Base-by-base conservation (phyloP, 1,140 invertebrate genomes). In the Neodiprion virginianus region DNA sequence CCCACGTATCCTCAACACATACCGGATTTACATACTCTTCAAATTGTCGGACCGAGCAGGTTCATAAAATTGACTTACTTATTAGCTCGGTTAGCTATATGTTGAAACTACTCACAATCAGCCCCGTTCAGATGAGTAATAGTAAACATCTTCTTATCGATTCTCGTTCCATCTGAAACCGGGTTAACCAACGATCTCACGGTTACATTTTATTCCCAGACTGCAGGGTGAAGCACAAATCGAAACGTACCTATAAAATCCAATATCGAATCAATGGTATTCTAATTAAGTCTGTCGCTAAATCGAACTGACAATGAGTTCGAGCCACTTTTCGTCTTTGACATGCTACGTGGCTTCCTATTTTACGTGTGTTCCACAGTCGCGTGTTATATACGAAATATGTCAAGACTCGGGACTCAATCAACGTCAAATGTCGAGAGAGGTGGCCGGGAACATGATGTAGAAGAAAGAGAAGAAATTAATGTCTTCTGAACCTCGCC, bases 21-120 rank as follows among this genome's bases (percentile, higher is more conserved):
- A 61, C n/a, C 53, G 53, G 53, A 61, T 61, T 61, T 61, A 61
- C 53, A 61, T 61, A 61, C 53, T 17, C 53, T 17, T 61, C 53
- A 61, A 61, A 61, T 61, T 61, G 11, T 61, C 53, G n/a, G 53
- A 12, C 53, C 53, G 53, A 61, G n/a, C 53, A 61, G 53, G 53
- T 61, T 61, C 53, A 9, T 61, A 61, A 61, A 61, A 14, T 61
- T 61, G 53, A 61, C 53, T 61, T 61, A 61, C 53, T 61, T 61
- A 61, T 61, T 61, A 61, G 53, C 53, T 61, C 53, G 8, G 53
- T 61, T 3, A 61, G n/a, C 53, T 61, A 61, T 61, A 61, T 61
- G n/a, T 61, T 17, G n/a, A 12, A 61, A 17, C 53, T 17, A 40
- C 28, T 40, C 28, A 40, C 28, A 40, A 40, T 40, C 28, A 40